Evolutionary conservation across 2,888 invertebrate genomes (phyloP).

Genomic region (Caenorhabditis wallacei): DNA sequence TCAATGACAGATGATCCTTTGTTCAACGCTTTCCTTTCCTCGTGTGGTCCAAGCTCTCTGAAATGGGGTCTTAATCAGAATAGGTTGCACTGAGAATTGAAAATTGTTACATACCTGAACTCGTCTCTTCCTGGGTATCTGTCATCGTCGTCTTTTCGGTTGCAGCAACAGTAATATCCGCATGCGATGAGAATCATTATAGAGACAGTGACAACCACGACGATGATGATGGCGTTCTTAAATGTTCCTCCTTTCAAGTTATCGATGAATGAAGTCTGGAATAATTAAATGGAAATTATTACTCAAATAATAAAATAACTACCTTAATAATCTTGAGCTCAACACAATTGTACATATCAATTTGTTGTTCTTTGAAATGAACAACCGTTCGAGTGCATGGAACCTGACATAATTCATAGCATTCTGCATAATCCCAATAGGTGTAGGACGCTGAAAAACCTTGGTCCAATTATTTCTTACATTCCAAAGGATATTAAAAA

Average conservation of each 20-base stretch:
- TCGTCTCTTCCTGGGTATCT: slow-evolving; percentile 51
- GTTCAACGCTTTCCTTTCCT: slow-evolving; percentile 55
- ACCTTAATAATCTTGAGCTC: slow-evolving; percentile 56
- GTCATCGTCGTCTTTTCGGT: slow-evolving; percentile 36
- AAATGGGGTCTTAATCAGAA: slow-evolving; percentile 31
- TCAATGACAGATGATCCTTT: slow-evolving; percentile 54
- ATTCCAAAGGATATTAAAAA: no score
- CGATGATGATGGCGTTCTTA: slow-evolving; percentile 34
- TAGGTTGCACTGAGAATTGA: background rate
- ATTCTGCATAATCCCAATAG: slow-evolving; percentile 40
- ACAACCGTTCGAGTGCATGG: slow-evolving; percentile 60
- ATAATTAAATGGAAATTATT: background rate
- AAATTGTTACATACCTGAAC: slow-evolving; percentile 44
- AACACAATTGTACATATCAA: slow-evolving; percentile 56
- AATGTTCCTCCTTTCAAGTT: slow-evolving; percentile 44
- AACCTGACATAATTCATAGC: slow-evolving; percentile 42
- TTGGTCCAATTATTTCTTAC: background rate
- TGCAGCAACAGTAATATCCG: slow-evolving; percentile 60
- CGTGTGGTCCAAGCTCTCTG: slow-evolving; percentile 47
- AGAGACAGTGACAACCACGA: slow-evolving; percentile 42
- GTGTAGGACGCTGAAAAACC: slow-evolving; percentile 64
- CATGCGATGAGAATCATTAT: slow-evolving; percentile 43
- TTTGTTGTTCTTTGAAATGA: slow-evolving; percentile 39
- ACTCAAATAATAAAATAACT: background rate
- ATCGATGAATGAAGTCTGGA: slow-evolving; percentile 56